Percentiles rank a stretch among this genome's conserved stretches.
Conservation (phyloP, 2,888 invertebrate genomes). For the Auanema sp. region DNA sequence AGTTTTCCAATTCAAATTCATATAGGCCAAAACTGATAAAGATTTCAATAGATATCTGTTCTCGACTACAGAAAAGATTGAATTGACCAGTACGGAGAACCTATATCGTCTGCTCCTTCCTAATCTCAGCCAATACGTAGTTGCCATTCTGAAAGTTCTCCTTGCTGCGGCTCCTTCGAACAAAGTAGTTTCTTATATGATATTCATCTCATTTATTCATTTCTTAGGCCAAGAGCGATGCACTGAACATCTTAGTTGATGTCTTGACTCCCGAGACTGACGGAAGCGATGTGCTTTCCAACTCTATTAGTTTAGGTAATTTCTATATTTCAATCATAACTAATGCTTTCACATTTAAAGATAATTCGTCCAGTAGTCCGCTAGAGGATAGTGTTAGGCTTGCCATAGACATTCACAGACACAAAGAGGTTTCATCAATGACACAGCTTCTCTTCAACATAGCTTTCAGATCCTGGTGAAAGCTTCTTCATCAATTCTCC, state of each 20-base stretch:
- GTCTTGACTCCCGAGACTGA: slow-evolving; percentile 75
- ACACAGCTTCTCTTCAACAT: neutral
- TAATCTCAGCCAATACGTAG: slow-evolving; percentile 92
- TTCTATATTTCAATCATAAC: slow-evolving; percentile 5
- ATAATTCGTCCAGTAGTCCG: slow-evolving; percentile 42
- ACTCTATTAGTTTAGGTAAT: slow-evolving; percentile 58
- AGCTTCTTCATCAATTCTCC: slow-evolving; percentile 84
- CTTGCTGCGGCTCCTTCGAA: slow-evolving; percentile 91
- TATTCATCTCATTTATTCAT: neutral
- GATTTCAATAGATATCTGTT: slow-evolving; percentile 57
- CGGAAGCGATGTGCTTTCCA: slow-evolving; percentile 60
- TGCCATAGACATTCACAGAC: slow-evolving; percentile 94
- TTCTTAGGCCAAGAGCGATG: slow-evolving; percentile 87
- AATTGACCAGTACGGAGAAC: slow-evolving; percentile 47
- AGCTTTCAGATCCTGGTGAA: slow-evolving; percentile 87
- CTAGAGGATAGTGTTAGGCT: slow-evolving; percentile 67
- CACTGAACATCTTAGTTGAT: slow-evolving; percentile 96
- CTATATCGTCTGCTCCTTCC: slow-evolving; percentile 79
- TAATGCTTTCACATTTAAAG: slow-evolving; percentile 9
- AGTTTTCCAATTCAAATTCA: slow-evolving; percentile 2
- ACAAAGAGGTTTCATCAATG: slow-evolving; percentile 72
- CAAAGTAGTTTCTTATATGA: slow-evolving; percentile 25
- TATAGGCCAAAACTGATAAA: slow-evolving; percentile 58
- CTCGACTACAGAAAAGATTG: slow-evolving; percentile 71
- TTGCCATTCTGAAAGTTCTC: slow-evolving; percentile 82